Evolutionary conservation across 2,888 invertebrate species (phyloP), one percentile per base, ranked within the genome.

Genomic region (Seladonia tumulorum): DNA sequence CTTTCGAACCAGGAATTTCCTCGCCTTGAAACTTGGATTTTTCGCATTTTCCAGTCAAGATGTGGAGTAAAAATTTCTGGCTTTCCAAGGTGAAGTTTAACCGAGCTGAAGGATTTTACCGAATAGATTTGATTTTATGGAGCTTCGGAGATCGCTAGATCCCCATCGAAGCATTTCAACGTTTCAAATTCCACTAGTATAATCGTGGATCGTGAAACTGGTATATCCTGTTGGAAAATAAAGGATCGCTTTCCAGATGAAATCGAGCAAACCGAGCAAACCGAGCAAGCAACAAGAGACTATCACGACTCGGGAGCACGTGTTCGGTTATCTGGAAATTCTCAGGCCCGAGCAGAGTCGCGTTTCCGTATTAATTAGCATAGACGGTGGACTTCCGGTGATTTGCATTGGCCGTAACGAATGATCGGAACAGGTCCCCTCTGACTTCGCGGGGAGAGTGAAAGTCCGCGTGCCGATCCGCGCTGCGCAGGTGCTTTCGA

Each of bases 401-500:
- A 82, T 84, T 83, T 76, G 57, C 71, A 68, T 73, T 73, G 39
- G 18, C 42, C 35, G 68, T 45, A 70, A 63, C 60, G 76, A 73
- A 42, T 10, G 66, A 74, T 68, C 75, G 47, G 75, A 25, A 63
- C 76, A 74, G 80, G 75, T 87, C 39, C 25, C 71, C 76, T 72
- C 76, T 25, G 87, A 77, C 81, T 90, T 53, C 80, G 77, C 79
- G 83, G 81, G 42, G 88, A 90, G 88, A 90, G 90, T 90, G 90
- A 90, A 90, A 90, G 90, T 82, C 53, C 53, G 53, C 53, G 49
- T 63, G 42, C 60, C 79, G 81, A 77, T 81, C 80, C 47, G 73
- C 71, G 68, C 80, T 39, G 73, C 71, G 68, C 90, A 87, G 85
- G 78, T 90, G 85, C 83, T 90, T 85, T 83, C 87, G 85, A 88